Conservation (phyloP, 92 coral and sea anemone genomes). For the Porites cylindrica region DNA sequence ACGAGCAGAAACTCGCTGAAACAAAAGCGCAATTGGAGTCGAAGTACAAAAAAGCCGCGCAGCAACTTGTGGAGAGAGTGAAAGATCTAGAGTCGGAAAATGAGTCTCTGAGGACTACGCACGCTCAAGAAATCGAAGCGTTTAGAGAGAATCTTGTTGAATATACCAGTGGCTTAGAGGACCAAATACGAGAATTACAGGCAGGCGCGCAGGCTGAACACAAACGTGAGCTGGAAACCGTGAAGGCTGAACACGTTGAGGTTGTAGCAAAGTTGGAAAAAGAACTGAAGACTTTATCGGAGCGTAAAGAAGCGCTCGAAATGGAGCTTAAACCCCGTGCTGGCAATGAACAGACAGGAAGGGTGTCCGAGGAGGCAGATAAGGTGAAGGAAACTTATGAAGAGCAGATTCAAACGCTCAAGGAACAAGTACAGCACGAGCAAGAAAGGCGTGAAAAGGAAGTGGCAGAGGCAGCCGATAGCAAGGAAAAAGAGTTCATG, state of each 20-base stretch:
- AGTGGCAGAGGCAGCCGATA: slow-evolving; percentile 59
- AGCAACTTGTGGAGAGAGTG: slow-evolving; percentile 55
- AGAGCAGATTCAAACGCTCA: slow-evolving; percentile 71
- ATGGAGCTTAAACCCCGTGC: slow-evolving; percentile 7
- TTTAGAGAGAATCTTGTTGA: slow-evolving; percentile 72
- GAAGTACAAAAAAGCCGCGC: slow-evolving; percentile 52
- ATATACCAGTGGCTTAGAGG: slow-evolving; percentile 77
- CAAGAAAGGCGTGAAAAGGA: slow-evolving; percentile 72
- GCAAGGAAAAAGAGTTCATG: slow-evolving; percentile 79
- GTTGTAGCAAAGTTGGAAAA: slow-evolving; percentile 59
- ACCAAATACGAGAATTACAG: slow-evolving; percentile 65
- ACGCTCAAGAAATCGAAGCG: slow-evolving; percentile 73
- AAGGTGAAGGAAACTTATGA: slow-evolving; percentile 67
- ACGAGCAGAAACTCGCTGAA: slow-evolving; percentile 73
- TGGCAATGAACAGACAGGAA: not conserved
- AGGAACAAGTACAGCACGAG: slow-evolving; percentile 68
- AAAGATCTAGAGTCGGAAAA: slow-evolving; percentile 67
- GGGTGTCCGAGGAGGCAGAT: slow-evolving; percentile 50
- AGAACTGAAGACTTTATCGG: slow-evolving; percentile 58
- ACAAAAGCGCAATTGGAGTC: slow-evolving; percentile 43
- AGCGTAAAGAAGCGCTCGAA: slow-evolving; percentile 55
- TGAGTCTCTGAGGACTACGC: slow-evolving; percentile 56
- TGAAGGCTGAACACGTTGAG: slow-evolving; percentile 52
- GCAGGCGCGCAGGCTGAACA: slow-evolving; percentile 53
- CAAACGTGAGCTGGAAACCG: slow-evolving; percentile 67